phyloP scores from a whole-genome alignment of 2,113 vertebrate species.

The Danionella cerebrum region DNA sequence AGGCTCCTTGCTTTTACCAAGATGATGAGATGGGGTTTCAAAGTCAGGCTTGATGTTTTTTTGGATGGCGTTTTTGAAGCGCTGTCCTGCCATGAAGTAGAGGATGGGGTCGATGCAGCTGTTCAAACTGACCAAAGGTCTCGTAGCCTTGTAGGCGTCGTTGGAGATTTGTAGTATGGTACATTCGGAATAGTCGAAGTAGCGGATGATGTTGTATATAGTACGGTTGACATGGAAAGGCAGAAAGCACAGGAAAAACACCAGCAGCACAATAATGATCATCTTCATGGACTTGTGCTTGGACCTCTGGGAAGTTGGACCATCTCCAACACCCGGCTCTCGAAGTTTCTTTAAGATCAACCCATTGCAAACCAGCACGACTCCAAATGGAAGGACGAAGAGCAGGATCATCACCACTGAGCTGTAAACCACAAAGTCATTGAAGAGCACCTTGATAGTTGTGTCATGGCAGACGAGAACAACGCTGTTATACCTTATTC shows the following conservation, averaged over 20 bases:
- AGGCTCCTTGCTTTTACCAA: too few species aligned
- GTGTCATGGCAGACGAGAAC: constrained; percentile 57
- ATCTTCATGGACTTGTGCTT: constrained; percentile 91
- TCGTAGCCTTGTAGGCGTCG: constrained; percentile 83
- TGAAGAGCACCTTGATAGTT: background rate
- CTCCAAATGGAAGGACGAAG: constrained; percentile 68
- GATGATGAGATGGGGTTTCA: constrained; percentile 26
- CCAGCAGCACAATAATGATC: constrained; percentile 80
- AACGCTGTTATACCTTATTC: fast-evolving
- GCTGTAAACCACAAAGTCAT: constrained; percentile 57
- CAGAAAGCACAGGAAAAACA: constrained; percentile 86
- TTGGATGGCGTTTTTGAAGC: constrained; percentile 50
- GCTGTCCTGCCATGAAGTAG: constrained; percentile 86
- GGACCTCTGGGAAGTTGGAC: constrained; percentile 56
- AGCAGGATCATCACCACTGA: constrained; percentile 56
- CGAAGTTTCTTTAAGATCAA: constrained; percentile 80
- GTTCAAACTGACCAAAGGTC: constrained; percentile 86
- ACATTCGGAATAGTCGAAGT: constrained; percentile 72
- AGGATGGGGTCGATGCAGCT: constrained; percentile 91
- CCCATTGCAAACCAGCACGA: constrained; percentile 81
- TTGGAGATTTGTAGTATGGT: constrained; percentile 72
- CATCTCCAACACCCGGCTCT: constrained; percentile 53
- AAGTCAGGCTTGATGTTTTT: background rate
- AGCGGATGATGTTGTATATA: constrained; percentile 84
- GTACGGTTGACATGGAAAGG: constrained; percentile 90